Evolutionary conservation across 2,888 invertebrate genomes (phyloP).

Genomic region (Aplocera efformata): DNA sequence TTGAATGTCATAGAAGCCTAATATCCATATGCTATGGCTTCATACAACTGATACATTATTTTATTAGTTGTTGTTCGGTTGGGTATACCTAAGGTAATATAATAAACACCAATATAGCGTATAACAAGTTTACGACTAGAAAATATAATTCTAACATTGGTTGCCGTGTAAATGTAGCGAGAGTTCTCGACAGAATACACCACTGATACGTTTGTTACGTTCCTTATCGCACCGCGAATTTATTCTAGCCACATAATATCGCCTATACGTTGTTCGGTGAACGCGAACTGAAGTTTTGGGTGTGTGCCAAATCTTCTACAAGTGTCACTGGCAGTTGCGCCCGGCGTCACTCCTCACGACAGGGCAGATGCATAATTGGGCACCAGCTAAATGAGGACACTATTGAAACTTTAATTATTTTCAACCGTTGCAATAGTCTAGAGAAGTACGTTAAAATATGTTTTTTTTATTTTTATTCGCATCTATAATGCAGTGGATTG

Average conservation of each 20-base stretch:
- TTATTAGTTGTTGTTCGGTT: too few species aligned
- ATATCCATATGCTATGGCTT: too few species aligned
- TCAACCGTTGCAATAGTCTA: constrained; percentile 4
- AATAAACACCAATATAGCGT: too few species aligned
- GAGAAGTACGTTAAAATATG: constrained; percentile 34
- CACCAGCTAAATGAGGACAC: constrained; percentile 52
- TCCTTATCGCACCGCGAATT: constrained; percentile 19
- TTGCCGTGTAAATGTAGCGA: not conserved
- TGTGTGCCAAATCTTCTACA: constrained; percentile 62
- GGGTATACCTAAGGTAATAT: too few species aligned
- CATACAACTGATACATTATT: too few species aligned
- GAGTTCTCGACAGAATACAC: not conserved
- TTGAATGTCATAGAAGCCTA: too few species aligned
- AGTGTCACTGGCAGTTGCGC: constrained; percentile 55
- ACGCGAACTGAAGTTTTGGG: constrained; percentile 52
- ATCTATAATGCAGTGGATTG: constrained; percentile 58
- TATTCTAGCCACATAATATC: constrained; percentile 35
- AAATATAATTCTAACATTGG: too few species aligned
- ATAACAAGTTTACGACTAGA: too few species aligned
- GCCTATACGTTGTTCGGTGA: constrained; percentile 30
- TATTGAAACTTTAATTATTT: constrained; percentile 47
- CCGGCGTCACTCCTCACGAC: constrained; percentile 50
- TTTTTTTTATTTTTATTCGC: constrained; percentile 38
- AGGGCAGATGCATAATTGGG: constrained; percentile 65
- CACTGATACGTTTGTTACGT: constrained; percentile 1